Conservation (phyloP, 2,797 vertebrate genomes). For the Rhinoraja longicauda region DNA sequence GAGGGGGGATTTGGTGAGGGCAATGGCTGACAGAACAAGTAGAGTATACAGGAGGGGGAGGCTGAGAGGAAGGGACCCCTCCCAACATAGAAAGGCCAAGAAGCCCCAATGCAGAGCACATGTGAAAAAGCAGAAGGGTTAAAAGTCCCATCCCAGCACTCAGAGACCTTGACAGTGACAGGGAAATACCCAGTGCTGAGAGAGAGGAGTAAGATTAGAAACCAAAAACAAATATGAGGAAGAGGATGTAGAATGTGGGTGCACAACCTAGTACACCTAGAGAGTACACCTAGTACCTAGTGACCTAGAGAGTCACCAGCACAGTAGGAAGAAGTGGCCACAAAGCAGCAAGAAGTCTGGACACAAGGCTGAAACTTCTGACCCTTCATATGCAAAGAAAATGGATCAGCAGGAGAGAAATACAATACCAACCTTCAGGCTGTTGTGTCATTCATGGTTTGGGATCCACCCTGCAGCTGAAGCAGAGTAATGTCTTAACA, state of each 20-base stretch:
- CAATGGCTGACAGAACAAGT: neutral
- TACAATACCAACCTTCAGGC: neutral
- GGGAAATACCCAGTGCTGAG: neutral
- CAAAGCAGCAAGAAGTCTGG: too few species aligned
- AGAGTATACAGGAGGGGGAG: neutral
- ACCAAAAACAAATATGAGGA: neutral
- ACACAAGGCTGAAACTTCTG: neutral
- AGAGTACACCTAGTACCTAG: too few species aligned
- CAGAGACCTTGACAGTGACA: neutral
- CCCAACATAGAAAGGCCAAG: too few species aligned
- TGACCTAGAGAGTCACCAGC: too few species aligned
- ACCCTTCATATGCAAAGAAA: neutral
- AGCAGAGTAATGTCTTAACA: neutral
- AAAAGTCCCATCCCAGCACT: too few species aligned
- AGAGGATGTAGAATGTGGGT: too few species aligned
- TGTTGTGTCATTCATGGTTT: neutral
- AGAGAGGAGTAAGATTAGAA: neutral
- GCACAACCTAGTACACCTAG: too few species aligned
- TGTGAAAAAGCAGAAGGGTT: too few species aligned
- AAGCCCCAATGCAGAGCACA: too few species aligned
- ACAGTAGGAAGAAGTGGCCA: too few species aligned
- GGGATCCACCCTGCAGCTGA: neutral
- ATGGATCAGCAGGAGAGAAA: neutral
- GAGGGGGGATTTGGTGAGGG: neutral
- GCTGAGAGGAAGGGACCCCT: neutral